Base-by-base conservation (phyloP, 2,113 vertebrate genomes). In the Apteryx mantelli region DNA sequence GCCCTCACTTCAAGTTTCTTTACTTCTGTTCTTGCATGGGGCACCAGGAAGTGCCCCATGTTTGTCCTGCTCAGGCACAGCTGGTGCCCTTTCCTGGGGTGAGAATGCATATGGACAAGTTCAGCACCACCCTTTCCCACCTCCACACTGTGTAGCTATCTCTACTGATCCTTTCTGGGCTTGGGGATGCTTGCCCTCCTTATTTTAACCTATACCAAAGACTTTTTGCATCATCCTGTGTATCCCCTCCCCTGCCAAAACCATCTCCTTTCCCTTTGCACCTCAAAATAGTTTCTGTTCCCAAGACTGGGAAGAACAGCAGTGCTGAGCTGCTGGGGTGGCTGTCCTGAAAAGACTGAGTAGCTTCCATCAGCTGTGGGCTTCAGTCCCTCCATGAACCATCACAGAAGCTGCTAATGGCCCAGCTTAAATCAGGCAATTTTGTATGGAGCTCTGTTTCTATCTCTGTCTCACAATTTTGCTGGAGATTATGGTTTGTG, bases 31-130 rank as follows among this genome's bases (percentile, higher is more conserved):
- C 61, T 70, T 85, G 44, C 70, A 44, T 64, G 32, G 32, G 53
- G 28, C 16, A 19, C 25, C 0, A 10, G 9, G 9, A 24, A 25
- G 11, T 32, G 48, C 16, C 26, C 8, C 0, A 0, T 4, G 1
- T 91, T 86, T 1, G 4, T 92, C 25, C 68, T 69, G 9, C 73
- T 75, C 24, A 42, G 30, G 16, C 22, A 24, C 28, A 75, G 19
- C n/a, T 58, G 46, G 61, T 32, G 32, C 36, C 11, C 32, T 63
- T 42, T 17, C 7, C 0, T 0, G 11, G 7, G 4, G 24, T 38
- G 19, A 17, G 42, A 52, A 11, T 1, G 8, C 7, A 28, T 9
- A 3, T 30, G 63, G 50, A 7, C 28, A n/a, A 24, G 11, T 34
- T 17, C 25, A 21, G 40, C 44, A 32, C 56, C 82, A 77, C 11